Base-by-base conservation (phyloP, 1,140 invertebrate species). In the Heterodera schachtii region DNA sequence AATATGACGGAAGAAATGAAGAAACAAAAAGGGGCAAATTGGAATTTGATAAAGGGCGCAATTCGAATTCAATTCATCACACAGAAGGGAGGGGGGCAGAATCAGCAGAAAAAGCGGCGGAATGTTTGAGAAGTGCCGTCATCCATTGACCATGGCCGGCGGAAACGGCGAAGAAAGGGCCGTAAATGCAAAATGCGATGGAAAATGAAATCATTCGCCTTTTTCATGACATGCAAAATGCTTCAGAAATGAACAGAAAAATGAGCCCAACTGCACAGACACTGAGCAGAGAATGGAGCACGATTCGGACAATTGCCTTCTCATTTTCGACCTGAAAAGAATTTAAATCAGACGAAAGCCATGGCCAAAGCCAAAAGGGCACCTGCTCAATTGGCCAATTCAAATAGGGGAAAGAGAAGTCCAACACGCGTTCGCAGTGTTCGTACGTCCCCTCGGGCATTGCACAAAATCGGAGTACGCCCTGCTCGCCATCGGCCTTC, bases 371-470 rank as follows among this genome's bases (percentile, higher is more conserved):
- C 49, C 21, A 41, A 46, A 19, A 8, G 57, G 19, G 5, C 44
- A 79, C 82, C 78, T 84, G 83, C 69, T 84, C 80, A 19, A 46
- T 57, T 60, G 46, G 84, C 83, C 83, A 84, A 52, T 75, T 71
- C 43, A 84, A 44, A 69, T 84, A 84, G 6, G 83, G 83, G 41
- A 49, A 81, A n/a, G 83, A 84, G 52, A 84, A 84, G 3, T 85
- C 83, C n/a, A 84, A 46, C 13, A 52, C 77, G 73, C 84, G 66
- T 21, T 84, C 71, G 67, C 83, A 84, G n/a, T 85, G 57, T 43
- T 47, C 44, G 69, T 84, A 84, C 16, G 80, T 31, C 49, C 75
- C 41, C 31, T 67, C 47, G 46, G 83, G 83, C 13, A 70, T 46
- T 52, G 41, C 66, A 67, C 83, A 84, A 64, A 64, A 83, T 70